Evolutionary conservation across 2,113 vertebrate species (phyloP), one percentile per base, ranked within the genome.

Genomic region (Tupaia chinensis): DNA sequence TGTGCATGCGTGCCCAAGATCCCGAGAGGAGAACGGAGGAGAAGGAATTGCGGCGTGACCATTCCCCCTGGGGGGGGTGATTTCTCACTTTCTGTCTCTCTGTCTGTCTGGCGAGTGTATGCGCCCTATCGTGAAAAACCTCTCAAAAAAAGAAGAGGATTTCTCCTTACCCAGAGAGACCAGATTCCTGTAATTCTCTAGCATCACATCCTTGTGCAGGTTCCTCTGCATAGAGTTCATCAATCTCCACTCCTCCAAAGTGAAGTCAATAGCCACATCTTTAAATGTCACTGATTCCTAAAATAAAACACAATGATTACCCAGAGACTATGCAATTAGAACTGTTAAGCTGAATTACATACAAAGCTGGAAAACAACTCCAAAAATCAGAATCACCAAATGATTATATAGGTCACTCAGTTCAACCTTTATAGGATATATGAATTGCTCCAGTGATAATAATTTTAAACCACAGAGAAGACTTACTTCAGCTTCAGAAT

Each of bases 101-200:
- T n/a, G n/a, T n/a, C n/a, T n/a, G n/a, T n/a, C n/a, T n/a, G n/a
- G n/a, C n/a, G n/a, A n/a, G n/a, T n/a, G n/a, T n/a, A n/a, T n/a
- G n/a, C n/a, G n/a, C n/a, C n/a, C n/a, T n/a, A n/a, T n/a, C n/a
- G n/a, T n/a, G n/a, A n/a, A n/a, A n/a, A n/a, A n/a, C n/a, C n/a
- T n/a, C n/a, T n/a, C n/a, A n/a, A n/a, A n/a, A n/a, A n/a, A n/a
- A n/a, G 44, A 44, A 44, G 60, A 74, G 20, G 54, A 27, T 2
- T 93, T 94, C 53, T 29, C 25, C 85, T 95, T 94, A 97, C 96
- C 97, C 84, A 97, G 86, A 10, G 95, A 97, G 56, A 92, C 91
- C 32, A 97, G 96, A 90, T 97, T 97, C 56, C 89, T 97, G 4
- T 97, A 97, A 90, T 97, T 97, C 95, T 97, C 96, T 66, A 97